Evolutionary conservation across 2,113 vertebrate genomes (phyloP), one percentile per base, ranked within the genome.

Genomic region (Turdus rufiventris): DNA sequence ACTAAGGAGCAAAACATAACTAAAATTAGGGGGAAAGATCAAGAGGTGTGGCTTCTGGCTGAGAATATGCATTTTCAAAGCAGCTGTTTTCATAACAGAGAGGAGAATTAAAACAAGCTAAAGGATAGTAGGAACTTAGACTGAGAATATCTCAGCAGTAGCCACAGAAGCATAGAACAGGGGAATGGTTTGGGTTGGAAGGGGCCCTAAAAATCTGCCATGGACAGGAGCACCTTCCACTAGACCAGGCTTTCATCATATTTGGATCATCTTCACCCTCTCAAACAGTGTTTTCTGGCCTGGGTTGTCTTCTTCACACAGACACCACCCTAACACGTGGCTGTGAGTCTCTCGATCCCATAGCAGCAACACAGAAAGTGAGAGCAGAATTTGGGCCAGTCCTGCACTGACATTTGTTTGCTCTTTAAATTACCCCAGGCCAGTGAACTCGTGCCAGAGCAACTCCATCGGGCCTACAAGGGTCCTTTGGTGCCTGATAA

Each of bases 151-250:
- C 60, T 53, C 76, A 81, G 16, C 12, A 21, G 47, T 1, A 14
- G 48, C 40, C 25, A 8, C 0, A 63, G 26, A 68, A 33, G 11
- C 20, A 42, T 0, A 34, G 31, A 75, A 48, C 14, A 0, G 1
- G 34, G 61, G 54, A 68, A 54, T 18, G 38, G 54, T 75, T 54
- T 61, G 47, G 45, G 54, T 18, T 31, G 25, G 20, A 67, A 47
- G 24, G 9, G 20, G 31, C 25, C 14, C 9, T 31, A 54, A 53
- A 75, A 5, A 47, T 18, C n/a, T 47, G 51, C 42, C 18, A 50
- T 10, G 29, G 61, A 38, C 23, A 66, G 45, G 43, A 47, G 36
- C 43, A 82, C 5, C 28, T 85, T 56, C 19, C n/a, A 23, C 24
- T 3, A 31, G 19, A 53, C 16, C 61, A 67, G 38, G 45, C 12